Conservation (phyloP, 1,140 invertebrate species). For the Drosophila mayri region DNA sequence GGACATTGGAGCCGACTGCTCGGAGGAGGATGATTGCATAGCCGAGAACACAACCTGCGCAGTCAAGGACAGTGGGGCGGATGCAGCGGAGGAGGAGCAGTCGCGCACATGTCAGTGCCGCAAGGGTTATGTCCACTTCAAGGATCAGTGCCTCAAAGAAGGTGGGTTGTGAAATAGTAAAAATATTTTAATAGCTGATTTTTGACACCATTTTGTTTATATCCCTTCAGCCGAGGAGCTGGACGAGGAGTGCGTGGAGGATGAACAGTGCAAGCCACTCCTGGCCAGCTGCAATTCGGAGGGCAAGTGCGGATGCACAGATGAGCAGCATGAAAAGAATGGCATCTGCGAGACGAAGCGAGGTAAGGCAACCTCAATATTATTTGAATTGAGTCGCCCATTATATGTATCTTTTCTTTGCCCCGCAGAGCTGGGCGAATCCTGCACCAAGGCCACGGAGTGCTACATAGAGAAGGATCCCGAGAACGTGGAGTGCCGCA, state of each 20-base stretch:
- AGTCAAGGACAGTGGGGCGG: slow-evolving; percentile 45
- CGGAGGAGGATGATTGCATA: slow-evolving; percentile 81
- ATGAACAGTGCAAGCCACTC: slow-evolving; percentile 81
- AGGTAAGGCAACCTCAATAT: slow-evolving; percentile 26
- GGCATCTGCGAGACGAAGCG: slow-evolving; percentile 70
- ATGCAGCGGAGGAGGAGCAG: slow-evolving; percentile 36
- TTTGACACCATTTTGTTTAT: too few species aligned
- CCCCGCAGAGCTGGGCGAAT: slow-evolving; percentile 82
- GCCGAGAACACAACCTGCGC: slow-evolving; percentile 83
- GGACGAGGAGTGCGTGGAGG: slow-evolving; percentile 76
- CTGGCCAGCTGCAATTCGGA: slow-evolving; percentile 67
- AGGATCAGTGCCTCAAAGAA: slow-evolving; percentile 85
- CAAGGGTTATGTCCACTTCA: slow-evolving; percentile 79
- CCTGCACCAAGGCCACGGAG: slow-evolving; percentile 84
- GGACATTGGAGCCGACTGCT: slow-evolving; percentile 85
- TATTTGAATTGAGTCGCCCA: too few species aligned
- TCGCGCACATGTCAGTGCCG: slow-evolving; percentile 84
- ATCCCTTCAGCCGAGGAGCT: slow-evolving; percentile 58
- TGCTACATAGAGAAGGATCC: slow-evolving; percentile 84
- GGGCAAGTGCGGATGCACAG: slow-evolving; percentile 74
- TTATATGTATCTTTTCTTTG: background rate
- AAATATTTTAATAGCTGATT: background rate
- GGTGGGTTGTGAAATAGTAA: slow-evolving; percentile 44
- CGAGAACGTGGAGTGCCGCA: slow-evolving; percentile 85
- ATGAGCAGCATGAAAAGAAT: slow-evolving; percentile 71